A percentile compares a stretch with the other conserved stretches of the same genome.
These are phyloP conservation scores for Brotula barbata DNA, from an alignment of 2,797 vertebrate genomes.

Conservation along the genomic window DNA sequence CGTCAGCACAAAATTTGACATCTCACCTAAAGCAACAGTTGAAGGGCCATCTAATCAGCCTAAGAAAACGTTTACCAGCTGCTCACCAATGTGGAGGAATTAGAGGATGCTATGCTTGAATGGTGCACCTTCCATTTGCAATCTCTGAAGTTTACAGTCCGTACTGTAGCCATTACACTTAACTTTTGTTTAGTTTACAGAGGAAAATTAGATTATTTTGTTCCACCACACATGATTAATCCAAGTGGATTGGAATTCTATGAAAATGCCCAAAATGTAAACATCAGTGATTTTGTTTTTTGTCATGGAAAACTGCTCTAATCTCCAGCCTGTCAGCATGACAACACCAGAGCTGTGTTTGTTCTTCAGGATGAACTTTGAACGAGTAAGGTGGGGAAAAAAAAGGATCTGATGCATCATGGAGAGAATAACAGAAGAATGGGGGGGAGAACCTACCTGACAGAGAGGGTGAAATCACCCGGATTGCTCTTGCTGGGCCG, in stretches of 20 bases:
- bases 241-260: background rate
- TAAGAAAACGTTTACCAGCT: conserved; percentile 15
- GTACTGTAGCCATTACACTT: too few species aligned
- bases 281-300: conserved; percentile 3
- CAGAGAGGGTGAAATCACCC: conserved; percentile 89
- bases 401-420: too few species aligned
- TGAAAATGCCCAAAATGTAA: conserved; percentile 3
- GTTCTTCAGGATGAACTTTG: conserved; percentile 33
- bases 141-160: too few species aligned
- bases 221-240: background rate
- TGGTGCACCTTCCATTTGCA: background rate
- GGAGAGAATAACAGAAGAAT: too few species aligned
- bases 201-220: background rate
- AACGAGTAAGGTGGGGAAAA: conserved; percentile 15
- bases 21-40: conserved; percentile 8
- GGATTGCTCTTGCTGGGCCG: conserved; percentile 92
- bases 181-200: too few species aligned
- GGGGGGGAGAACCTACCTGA: conserved; percentile 74
- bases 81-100: background rate
- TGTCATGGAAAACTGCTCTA: conserved; percentile 1
- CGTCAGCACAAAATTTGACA: conserved; percentile 8
- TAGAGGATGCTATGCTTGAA: background rate
- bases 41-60: conserved; percentile 28
- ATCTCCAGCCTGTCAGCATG: conserved; percentile 1
- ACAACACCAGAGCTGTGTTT: conserved; percentile 23